Base-by-base conservation (phyloP, 2,797 vertebrate genomes). In the Sebastes minor region DNA sequence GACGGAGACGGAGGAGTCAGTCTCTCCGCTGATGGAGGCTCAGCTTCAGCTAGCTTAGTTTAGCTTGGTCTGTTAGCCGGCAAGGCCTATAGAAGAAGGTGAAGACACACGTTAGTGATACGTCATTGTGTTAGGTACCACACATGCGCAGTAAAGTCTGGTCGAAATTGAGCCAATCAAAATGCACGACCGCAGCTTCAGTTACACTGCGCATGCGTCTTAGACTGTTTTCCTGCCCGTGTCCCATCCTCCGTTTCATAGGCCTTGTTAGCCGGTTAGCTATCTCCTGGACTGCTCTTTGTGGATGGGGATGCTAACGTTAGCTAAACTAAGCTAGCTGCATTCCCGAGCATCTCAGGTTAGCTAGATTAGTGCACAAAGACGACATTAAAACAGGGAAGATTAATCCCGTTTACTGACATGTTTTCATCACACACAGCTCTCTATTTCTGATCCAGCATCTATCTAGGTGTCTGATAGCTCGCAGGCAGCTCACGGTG, bases 381-480 rank as follows among this genome's bases (percentile, higher is more conserved):
- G 49, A 35, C 33, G 33, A 64, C 2, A 49, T 12, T 8, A 56
- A 79, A 28, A 46, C n/a, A 9, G 13, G 42, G 5, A 3, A 65
- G 25, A 69, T 64, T 60, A 64, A 83, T 61, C 38, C 61, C 12
- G 3, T 67, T 38, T 38, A 65, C 20, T 71, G 72, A 84, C 53
- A 77, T 87, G 81, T 90, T 92, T 73, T 74, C 52, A 62, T 91
- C n/a, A 55, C 55, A 35, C 66, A 23, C 65, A 68, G 76, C 74
- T 69, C 64, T 65, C 30, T 57, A 2, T 35, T 66, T 42, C 73
- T 6, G 46, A 75, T 74, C 38, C 80, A 73, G 22, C 52, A 82
- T 78, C 71, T 82, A 52, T 55, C 62, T 23, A 62, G 88, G 76
- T 94, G 90, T 80, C 86, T 42, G 49, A 0, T 20, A 35, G 90